A percentile compares a stretch with the other conserved stretches of the same genome.
Conservation (phyloP, 2,113 vertebrate species). For the Leptobrachium leishanense region DNA sequence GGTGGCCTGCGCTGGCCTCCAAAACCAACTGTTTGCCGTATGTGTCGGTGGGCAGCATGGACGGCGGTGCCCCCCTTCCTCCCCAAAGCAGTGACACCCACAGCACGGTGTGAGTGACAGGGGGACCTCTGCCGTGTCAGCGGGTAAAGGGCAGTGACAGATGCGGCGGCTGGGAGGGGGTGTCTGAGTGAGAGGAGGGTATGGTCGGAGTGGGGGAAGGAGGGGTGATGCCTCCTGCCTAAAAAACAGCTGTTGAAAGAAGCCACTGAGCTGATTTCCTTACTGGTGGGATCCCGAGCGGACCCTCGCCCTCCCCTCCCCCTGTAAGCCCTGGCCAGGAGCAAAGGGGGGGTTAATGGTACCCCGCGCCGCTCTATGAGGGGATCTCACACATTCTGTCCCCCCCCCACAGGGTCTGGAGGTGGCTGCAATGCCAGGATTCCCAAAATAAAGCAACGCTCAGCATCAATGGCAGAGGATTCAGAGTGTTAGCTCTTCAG, state of each 20-base stretch:
- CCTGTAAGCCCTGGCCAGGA: not conserved
- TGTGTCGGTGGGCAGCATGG: constrained; percentile 41
- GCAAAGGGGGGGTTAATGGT: not conserved
- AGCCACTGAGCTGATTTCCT: constrained; percentile 29
- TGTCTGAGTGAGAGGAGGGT: constrained; percentile 53
- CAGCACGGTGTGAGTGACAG: constrained; percentile 46
- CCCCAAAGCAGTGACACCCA: constrained; percentile 49
- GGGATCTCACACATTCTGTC: too few species aligned
- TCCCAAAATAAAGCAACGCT: too few species aligned
- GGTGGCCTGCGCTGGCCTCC: not conserved
- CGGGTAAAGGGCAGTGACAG: constrained; percentile 54
- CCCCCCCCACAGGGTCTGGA: too few species aligned
- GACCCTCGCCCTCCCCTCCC: not conserved
- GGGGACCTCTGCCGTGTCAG: constrained; percentile 27
- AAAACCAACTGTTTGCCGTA: constrained; percentile 42
- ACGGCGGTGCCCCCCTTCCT: constrained; percentile 38
- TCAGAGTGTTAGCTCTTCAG: too few species aligned
- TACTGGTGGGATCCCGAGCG: not conserved
- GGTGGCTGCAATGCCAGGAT: too few species aligned
- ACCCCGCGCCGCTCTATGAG: too few species aligned
- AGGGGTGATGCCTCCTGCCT: constrained; percentile 28
- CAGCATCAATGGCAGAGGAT: too few species aligned
- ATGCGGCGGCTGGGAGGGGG: constrained; percentile 54
- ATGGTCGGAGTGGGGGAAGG: constrained; percentile 1
- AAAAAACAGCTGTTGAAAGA: constrained; percentile 41